A percentile compares a stretch with the other conserved stretches of the same genome.
These are phyloP conservation scores for Triplophysa rosa DNA, from an alignment of 2,113 vertebrate genomes.

Conservation along the genomic window DNA sequence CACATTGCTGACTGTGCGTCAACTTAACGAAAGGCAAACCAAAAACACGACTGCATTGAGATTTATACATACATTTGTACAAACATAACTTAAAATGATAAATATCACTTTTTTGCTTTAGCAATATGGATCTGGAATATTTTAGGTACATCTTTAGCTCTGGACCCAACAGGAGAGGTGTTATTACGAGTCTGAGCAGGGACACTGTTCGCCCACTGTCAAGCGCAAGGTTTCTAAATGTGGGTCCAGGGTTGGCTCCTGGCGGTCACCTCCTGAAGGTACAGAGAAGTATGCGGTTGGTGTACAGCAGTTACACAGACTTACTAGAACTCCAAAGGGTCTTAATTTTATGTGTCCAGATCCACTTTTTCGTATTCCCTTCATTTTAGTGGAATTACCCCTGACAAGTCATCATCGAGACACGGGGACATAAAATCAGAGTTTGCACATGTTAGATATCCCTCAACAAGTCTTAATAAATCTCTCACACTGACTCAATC, in stretches of 20 bases:
- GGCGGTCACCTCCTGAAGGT: not conserved
- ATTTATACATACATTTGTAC: conserved; percentile 49
- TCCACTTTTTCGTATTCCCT: not conserved
- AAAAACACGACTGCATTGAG: conserved; percentile 41
- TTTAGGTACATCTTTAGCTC: conserved; percentile 40
- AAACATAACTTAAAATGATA: conserved; percentile 64
- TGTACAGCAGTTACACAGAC: conserved; percentile 35
- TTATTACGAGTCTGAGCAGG: conserved; percentile 4
- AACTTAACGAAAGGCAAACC: conserved; percentile 22
- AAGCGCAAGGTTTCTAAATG: not conserved
- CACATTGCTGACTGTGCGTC: conserved; percentile 47
- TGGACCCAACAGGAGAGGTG: conserved; percentile 6
- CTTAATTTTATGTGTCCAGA: conserved; percentile 16
- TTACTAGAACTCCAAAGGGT: conserved; percentile 24
- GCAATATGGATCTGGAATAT: conserved; percentile 46
- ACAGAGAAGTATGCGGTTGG: conserved; percentile 14
- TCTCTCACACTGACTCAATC: not conserved
- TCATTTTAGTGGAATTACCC: conserved; percentile 5
- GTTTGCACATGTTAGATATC: conserved; percentile 1
- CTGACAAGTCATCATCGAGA: conserved; percentile 19
- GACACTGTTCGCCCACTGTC: not conserved
- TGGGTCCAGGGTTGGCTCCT: not conserved
- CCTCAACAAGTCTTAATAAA: conserved; percentile 3
- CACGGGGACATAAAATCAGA: conserved; percentile 2
- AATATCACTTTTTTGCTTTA: conserved; percentile 52